A percentile compares a stretch with the other conserved stretches of the same genome.
Evolutionary conservation across 2,888 invertebrate species (phyloP).

Genomic region (Muschampia plurimacula): DNA sequence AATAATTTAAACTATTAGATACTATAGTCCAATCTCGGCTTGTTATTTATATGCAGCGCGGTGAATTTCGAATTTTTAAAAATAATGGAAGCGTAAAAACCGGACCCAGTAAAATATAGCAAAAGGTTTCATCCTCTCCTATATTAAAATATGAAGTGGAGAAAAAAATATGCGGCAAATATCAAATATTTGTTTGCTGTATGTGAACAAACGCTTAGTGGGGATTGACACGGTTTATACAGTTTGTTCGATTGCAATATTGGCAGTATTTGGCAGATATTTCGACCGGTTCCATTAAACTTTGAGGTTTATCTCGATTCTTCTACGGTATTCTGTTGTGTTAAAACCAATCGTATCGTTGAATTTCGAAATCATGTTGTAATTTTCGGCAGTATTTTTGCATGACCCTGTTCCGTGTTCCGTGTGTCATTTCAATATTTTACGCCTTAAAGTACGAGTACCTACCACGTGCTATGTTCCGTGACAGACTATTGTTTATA

Average conservation of each 20-base stretch:
- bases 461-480: background rate
- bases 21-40: too few species aligned
- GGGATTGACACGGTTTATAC: conserved; percentile 18
- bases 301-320: conserved; percentile 24
- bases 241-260: conserved; percentile 19
- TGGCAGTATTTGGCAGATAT: conserved; percentile 19
- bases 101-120: conserved; percentile 20
- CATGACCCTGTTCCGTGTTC: conserved; percentile 12
- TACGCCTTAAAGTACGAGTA: background rate
- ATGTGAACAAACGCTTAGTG: conserved; percentile 28
- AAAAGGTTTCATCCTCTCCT: conserved; percentile 8
- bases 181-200: background rate
- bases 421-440: conserved; percentile 7
- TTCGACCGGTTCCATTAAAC: conserved; percentile 25
- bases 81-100: conserved; percentile 34
- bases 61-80: conserved; percentile 32
- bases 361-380: conserved; percentile 19
- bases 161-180: conserved; percentile 21
- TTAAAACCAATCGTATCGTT: conserved; percentile 20
- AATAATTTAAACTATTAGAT: too few species aligned
- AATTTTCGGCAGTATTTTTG: conserved; percentile 12
- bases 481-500: too few species aligned
- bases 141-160: conserved; percentile 32
- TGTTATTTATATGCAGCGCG: conserved; percentile 11
- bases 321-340: conserved; percentile 7